Base-by-base conservation (phyloP, 2,113 vertebrate species). In the Periophthalmodon schlosseri region DNA sequence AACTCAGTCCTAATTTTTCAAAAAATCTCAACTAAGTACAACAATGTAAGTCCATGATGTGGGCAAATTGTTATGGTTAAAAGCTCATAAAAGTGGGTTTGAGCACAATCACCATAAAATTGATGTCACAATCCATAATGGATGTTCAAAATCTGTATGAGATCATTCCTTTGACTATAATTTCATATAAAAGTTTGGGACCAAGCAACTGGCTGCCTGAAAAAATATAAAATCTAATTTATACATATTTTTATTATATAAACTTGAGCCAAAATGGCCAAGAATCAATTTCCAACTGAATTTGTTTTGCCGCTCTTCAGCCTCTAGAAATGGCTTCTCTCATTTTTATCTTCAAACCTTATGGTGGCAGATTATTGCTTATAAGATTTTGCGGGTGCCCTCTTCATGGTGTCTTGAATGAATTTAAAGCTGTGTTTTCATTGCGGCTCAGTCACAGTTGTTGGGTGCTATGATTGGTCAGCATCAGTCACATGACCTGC, bases 401-500 rank as follows among this genome's bases (percentile, higher is more conserved):
- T 20, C 80, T 81, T 85, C 84, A 75, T 64, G 58, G 78, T 83
- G 77, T 85, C 33, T 65, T 39, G 34, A 39, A 65, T 65, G 33
- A 39, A 65, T n/a, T 44, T 21, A 65, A 65, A 65, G 63, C 63
- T 39, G 63, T 20, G 18, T 65, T 63, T 63, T 63, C 60, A 28
- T 63, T 34, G 24, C 60, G 28, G 60, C 60, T 39, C 63, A 65
- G 63, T 39, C 34, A 20, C 63, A 65, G 63, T 44, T 12, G 34
- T 36, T 10, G 34, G 34, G 63, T 9, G 18, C 34, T n/a, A 18
- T n/a, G 34, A 36, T 39, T 65, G 63, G 63, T 21, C 33, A 9
- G 34, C 14, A n/a, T 36, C 16, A 34, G 16, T 65, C 63, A 65
- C 63, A 44, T 65, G 63, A 65, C 18, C 63, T 12, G 33, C 34